Evolutionary conservation across 1,140 invertebrate genomes (phyloP).

Genomic region (Eurosta solidaginis): DNA sequence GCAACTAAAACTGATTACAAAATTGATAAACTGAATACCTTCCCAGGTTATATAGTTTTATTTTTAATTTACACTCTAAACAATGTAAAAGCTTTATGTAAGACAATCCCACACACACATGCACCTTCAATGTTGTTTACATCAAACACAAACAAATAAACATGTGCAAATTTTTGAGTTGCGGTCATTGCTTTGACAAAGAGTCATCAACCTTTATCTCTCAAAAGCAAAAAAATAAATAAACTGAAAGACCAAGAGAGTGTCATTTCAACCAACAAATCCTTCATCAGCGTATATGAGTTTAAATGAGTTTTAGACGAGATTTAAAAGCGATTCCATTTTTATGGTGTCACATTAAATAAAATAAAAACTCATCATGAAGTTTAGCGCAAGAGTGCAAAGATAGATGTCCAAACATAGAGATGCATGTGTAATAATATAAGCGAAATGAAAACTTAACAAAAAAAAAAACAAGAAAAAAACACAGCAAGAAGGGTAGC

Average conservation of each 20-base stretch:
- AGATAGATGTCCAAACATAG: too few relatives aligned
- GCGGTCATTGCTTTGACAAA: background rate
- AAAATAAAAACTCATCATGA: constrained; percentile 7
- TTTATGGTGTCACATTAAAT: constrained; percentile 24
- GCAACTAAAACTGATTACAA: too few relatives aligned
- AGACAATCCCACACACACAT: background rate
- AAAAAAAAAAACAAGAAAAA: too few relatives aligned
- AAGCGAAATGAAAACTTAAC: too few relatives aligned
- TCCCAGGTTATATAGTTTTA: background rate
- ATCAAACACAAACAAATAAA: too few relatives aligned
- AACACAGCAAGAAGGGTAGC: too few relatives aligned
- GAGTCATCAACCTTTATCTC: background rate
- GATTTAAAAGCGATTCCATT: constrained; percentile 13
- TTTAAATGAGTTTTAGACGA: background rate
- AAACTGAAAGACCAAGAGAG: background rate
- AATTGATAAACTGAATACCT: too few relatives aligned
- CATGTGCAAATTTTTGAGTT: too few relatives aligned
- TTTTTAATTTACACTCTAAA: background rate
- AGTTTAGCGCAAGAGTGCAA: background rate
- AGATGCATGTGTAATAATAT: too few relatives aligned
- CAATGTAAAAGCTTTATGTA: background rate
- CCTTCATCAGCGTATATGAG: background rate
- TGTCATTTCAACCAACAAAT: background rate
- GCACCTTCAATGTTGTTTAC: background rate
- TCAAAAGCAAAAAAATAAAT: background rate